These are phyloP conservation scores for Clarias macrocephalus DNA, from an alignment of 2,113 vertebrate species.

Conservation along the genomic window DNA sequence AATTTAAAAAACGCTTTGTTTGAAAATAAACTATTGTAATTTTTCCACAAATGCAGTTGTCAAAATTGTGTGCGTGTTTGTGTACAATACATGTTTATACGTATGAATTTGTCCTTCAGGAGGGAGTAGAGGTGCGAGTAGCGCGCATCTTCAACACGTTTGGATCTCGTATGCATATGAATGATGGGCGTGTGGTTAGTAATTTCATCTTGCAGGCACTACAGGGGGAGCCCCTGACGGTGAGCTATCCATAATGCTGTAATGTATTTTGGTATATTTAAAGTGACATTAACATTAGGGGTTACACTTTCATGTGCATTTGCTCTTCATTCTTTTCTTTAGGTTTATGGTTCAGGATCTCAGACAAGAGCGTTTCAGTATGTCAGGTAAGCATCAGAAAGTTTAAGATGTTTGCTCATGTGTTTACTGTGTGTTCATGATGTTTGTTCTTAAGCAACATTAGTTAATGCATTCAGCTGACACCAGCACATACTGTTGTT, in stretches of 20 bases:
- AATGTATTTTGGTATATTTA: background rate
- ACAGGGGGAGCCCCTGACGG: constrained; percentile 93
- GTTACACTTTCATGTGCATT: constrained; percentile 2
- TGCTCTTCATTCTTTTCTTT: constrained; percentile 50
- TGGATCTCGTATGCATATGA: constrained; percentile 98
- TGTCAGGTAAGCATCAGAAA: constrained; percentile 82
- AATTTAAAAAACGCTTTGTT: background rate
- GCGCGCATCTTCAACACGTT: constrained; percentile 99
- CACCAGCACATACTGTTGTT: background rate
- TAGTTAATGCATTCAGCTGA: background rate
- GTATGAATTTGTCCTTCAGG: constrained; percentile 69
- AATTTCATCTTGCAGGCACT: constrained; percentile 98
- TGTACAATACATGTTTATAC: no score
- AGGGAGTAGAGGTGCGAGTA: constrained; percentile 96
- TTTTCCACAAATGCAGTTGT: no score
- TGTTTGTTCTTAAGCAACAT: background rate
- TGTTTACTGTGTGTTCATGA: background rate
- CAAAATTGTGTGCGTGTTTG: no score
- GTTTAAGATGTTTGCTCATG: background rate
- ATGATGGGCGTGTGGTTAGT: constrained; percentile 97
- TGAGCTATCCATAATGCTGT: constrained; percentile 61
- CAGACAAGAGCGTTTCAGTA: constrained; percentile 98
- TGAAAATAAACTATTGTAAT: background rate
- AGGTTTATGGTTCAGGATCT: constrained; percentile 95
- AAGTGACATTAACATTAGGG: no score